Evolutionary conservation across 2,113 vertebrate genomes (phyloP).

Genomic region (Phylloscopus trochiloides): DNA sequence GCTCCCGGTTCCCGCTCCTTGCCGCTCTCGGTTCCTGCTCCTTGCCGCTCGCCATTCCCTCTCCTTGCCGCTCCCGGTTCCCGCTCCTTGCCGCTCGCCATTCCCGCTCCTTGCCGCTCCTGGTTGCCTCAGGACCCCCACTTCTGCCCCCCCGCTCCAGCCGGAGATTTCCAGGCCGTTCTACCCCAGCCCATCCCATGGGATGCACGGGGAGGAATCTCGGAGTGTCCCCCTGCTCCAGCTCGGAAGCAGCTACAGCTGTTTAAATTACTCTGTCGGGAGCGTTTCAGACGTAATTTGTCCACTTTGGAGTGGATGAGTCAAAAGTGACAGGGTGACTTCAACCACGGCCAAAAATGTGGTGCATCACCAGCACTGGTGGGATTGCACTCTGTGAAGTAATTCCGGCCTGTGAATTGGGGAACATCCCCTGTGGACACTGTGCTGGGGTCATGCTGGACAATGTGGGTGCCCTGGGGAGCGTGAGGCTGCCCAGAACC

Average conservation of each 20-base stretch:
- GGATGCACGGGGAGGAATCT: neutral
- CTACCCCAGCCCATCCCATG: neutral
- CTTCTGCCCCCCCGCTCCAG: fast-evolving
- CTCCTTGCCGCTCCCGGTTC: fast-evolving
- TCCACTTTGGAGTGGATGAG: neutral
- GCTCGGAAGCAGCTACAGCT: neutral
- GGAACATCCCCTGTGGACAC: neutral
- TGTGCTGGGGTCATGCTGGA: too few relatives aligned
- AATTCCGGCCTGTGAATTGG: neutral
- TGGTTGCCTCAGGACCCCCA: fast-evolving
- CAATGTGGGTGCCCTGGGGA: neutral
- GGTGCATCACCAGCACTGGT: neutral
- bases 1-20: too few relatives aligned
- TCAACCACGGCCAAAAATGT: neutral
- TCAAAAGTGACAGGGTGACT: neutral
- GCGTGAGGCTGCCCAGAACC: neutral
- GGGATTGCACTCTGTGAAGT: too few relatives aligned
- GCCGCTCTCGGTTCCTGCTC: fast-evolving
- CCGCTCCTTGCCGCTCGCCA: too few relatives aligned
- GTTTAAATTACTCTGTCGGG: neutral
- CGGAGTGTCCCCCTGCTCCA: neutral
- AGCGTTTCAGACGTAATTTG: neutral
- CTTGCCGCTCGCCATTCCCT: too few relatives aligned
- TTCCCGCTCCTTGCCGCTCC: too few relatives aligned
- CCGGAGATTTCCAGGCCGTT: too few relatives aligned